Conservation (phyloP, 2,113 vertebrate genomes). For the Tragelaphus imberbis region DNA sequence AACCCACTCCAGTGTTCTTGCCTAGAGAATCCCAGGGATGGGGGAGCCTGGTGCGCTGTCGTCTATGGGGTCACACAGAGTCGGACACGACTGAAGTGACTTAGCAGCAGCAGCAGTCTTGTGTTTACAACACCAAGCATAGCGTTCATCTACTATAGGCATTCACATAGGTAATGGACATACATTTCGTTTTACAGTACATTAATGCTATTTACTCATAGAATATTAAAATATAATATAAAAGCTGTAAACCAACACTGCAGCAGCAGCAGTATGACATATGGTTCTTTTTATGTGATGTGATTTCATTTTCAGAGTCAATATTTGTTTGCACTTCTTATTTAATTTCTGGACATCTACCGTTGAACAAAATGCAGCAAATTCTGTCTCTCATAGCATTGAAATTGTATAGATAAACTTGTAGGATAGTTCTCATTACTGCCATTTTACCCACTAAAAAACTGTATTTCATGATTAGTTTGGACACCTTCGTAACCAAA, state of each 20-base stretch:
- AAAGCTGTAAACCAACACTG: neutral
- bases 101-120: neutral
- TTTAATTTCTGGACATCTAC: neutral
- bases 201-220: neutral
- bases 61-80: too few species aligned
- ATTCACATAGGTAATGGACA: neutral
- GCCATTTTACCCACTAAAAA: neutral
- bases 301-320: neutral
- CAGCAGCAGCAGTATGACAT: neutral
- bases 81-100: too few species aligned
- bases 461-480: slow-evolving; percentile 19
- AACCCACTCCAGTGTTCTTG: too few species aligned
- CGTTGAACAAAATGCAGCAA: neutral
- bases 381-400: neutral
- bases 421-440: neutral
- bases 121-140: neutral
- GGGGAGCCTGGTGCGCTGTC: too few species aligned
- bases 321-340: neutral
- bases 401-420: neutral
- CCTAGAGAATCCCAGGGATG: too few species aligned
- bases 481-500: slow-evolving; percentile 7
- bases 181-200: neutral
- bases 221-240: neutral
- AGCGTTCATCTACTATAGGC: neutral
- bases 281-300: neutral